Base-by-base conservation (phyloP, 2,797 vertebrate genomes). In the Sciaenops ocellatus region DNA sequence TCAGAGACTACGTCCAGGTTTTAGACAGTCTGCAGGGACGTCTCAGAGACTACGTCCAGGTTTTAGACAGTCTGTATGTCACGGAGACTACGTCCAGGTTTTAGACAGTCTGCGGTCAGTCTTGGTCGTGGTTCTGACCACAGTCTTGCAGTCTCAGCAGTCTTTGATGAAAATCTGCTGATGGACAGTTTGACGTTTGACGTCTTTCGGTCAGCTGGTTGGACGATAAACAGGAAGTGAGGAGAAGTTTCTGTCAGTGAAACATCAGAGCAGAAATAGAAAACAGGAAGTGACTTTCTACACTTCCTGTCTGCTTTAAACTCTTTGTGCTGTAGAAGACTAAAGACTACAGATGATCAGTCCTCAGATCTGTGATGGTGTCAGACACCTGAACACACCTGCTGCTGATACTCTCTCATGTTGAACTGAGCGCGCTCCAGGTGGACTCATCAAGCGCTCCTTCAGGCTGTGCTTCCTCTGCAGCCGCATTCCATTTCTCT, bases 131-230 rank as follows among this genome's bases (percentile, higher is more conserved):
- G 44, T n/a, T 67, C 16, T 41, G 17, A 76, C 76, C 72, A 3
- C 83, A 65, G 46, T 6, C 9, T 0, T 82, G 82, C 86, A 48
- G 76, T 42, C 26, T 63, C 76, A 80, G 90, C 86, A 41, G 16
- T 50, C 89, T 83, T 3, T 55, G 24, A 13, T 12, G 18, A 68
- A 84, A 86, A 88, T 67, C 26, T 76, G 85, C 69, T 18, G 12
- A 46, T 87, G 79, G 9, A 74, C 87, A 78, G 46, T 84, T 86
- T 85, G 24, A 28, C 4, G 8, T 46, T 46, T 18, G n/a, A 81
- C 66, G 8, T 28, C 24, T 62, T 51, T 13, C 16, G 64, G 38
- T 62, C 69, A 4, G 78, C 61, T 62, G 16, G 22, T 1, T 28
- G 66, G 51, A 47, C 7, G 70, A 60, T 46, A 69, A 73, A 80